Base-by-base conservation (phyloP, 2,113 vertebrate genomes). In the Oryzias woworae region DNA sequence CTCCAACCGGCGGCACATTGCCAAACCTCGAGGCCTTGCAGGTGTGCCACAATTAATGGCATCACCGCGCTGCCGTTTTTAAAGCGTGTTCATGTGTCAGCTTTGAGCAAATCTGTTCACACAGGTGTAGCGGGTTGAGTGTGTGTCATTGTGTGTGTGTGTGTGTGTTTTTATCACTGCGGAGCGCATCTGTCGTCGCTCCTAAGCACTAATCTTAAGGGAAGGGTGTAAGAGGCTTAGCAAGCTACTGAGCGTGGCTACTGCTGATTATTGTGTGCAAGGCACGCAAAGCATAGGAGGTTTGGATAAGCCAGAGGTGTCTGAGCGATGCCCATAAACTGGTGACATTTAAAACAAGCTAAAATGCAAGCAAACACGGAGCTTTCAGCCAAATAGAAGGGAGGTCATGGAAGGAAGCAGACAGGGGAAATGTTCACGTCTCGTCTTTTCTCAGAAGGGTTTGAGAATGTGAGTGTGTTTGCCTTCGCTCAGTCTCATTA, bases 211-310 rank as follows among this genome's bases (percentile, higher is more conserved):
- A 93, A 92, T 92, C 91, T 92, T 88, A 83, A 91, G 88, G 92
- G 88, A 92, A 89, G 90, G 88, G 85, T 88, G 88, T 92, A 93
- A 92, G 92, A 91, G 88, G 92, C 90, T 93, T 93, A 92, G 82
- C 68, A 71, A 86, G 88, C 89, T 87, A 90, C 92, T 89, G 89
- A 92, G 90, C 87, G 71, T 85, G 87, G 91, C 88, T 89, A 85
- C 85, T 75, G 88, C 86, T 90, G 90, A 90, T 92, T 92, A 91
- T 87, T 91, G 90, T 90, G 86, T 85, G 86, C 62, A 75, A 86
- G 75, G 84, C 88, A 89, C 82, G 88, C 89, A 87, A 88, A 85
- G 90, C 82, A 74, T 86, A 90, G 88, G 90, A 77, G 83, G 77
- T 89, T 88, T 87, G 83, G 89, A 92, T 92, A 92, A 91, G 90